Base-by-base conservation (phyloP, 2,888 invertebrate genomes). In the Pemphredon lugubris region DNA sequence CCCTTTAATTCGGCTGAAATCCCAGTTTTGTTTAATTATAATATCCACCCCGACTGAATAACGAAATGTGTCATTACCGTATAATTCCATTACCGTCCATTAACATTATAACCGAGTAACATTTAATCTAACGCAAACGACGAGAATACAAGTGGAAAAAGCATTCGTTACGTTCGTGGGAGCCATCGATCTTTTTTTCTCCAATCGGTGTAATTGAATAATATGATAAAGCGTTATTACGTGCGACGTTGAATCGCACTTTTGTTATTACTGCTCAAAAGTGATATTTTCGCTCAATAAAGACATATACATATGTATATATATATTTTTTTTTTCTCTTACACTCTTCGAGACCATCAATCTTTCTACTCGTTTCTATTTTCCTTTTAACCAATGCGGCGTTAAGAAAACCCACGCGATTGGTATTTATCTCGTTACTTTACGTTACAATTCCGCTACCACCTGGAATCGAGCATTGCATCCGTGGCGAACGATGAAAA, bases 181-280 rank as follows among this genome's bases (percentile, higher is more conserved):
- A 26, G 13, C 47, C 13, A 48, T 48, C 47, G 47, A 48, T 48
- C 47, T 45, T 20, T n/a, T 26, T 26, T 48, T 26, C 47, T 30
- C 26, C 13, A 30, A 48, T 16, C 44, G 64, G 20, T 39, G 58
- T 72, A 72, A 72, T 70, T 70, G 64, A 70, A 70, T 70, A 72
- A 72, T 70, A 55, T 70, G 58, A 64, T 64, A 57, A 23, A 61
- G 58, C 54, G 39, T 72, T 72, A 64, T 69, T 64, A 59, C 70
- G 58, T 16, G 14, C 23, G 14, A 6, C 30, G 16, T 30, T 14
- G 30, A 30, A 9, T 7, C 26, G 26, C 13, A 16, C 11, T 30
- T 30, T 7, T 16, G 16, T 42, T 42, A 42, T n/a, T 42, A 9
- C n/a, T 7, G n/a, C 3, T n/a, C n/a, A n/a, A 7, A n/a, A 34